Evolutionary conservation across 2,888 invertebrate genomes (phyloP), one percentile per base, ranked within the genome.

Genomic region (Eilema griseolum): DNA sequence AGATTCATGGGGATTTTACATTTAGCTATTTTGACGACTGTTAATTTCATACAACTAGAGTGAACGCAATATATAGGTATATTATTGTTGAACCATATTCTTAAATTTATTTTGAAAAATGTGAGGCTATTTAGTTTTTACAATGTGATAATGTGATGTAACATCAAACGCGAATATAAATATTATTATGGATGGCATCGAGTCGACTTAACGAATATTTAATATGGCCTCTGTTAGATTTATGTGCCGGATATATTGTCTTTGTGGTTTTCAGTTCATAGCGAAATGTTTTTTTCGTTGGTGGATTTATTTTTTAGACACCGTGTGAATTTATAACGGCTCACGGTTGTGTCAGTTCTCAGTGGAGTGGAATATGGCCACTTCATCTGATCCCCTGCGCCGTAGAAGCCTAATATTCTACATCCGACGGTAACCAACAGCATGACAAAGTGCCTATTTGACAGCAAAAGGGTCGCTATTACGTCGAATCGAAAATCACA

Each of bases 141-240:
- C 52, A 52, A n/a, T 52, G 52, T 52, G 52, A 10, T 52, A 52
- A 52, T 52, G n/a, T n/a, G 16, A 20, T 52, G n/a, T 52, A 61
- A 52, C 28, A 74, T 82, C 81, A 83, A 84, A 79, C 75, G 82
- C 79, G 12, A 84, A 91, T 88, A 87, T 92, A 88, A 88, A 92
- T 93, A 92, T 91, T 91, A 91, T 92, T 92, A 93, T 89, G 88
- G 89, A 93, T 90, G 92, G 88, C 83, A 87, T 90, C 86, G 89
- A 80, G 88, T 86, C 84, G 88, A 86, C 91, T 92, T 93, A 94
- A 93, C 93, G 94, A 93, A 93, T 93, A 93, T 94, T 93, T 93
- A 93, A 93, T 92, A 92, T 91, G 87, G 84, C 83, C 79, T 79
- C 72, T 74, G 72, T 71, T 74, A 84, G 90, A 92, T 93, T 93